Conservation (phyloP, 92 coral and sea anemone genomes). For the Epizoanthus ramosus region DNA sequence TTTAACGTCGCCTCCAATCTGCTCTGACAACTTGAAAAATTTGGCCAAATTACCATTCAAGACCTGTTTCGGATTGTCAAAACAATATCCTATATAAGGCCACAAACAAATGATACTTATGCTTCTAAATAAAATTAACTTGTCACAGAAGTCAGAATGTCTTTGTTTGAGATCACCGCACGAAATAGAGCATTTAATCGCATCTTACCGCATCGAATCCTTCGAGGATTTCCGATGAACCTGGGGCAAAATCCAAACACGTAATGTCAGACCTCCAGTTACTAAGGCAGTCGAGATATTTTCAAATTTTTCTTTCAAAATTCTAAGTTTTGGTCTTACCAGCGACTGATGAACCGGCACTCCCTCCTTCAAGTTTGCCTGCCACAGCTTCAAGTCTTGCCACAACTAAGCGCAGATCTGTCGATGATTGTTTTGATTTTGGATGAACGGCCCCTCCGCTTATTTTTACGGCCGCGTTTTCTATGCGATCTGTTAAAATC, state of each 20-base stretch:
- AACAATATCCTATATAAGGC: background rate
- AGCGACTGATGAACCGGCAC: constrained; percentile 14
- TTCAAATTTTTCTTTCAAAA: background rate
- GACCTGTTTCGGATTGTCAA: constrained; percentile 42
- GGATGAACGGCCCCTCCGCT: constrained; percentile 29
- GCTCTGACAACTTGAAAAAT: constrained; percentile 62
- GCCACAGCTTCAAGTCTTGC: constrained; percentile 57
- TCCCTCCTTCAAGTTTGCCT: constrained; percentile 51
- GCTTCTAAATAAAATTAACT: background rate
- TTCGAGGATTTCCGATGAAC: constrained; percentile 19
- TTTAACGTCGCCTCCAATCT: constrained; percentile 74
- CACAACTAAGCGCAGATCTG: constrained; percentile 47
- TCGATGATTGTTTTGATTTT: constrained; percentile 25
- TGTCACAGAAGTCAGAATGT: constrained; percentile 34
- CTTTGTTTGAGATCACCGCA: background rate
- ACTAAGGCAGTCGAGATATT: too few relatives aligned
- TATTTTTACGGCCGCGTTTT: constrained; percentile 35
- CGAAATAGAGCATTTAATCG: too few relatives aligned
- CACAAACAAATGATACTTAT: background rate
- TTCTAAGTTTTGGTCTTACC: background rate
- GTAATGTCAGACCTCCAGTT: too few relatives aligned
- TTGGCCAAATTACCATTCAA: constrained; percentile 56
- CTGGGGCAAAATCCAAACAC: constrained; percentile 7
- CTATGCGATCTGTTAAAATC: constrained; percentile 35
- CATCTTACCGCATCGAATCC: constrained; percentile 30